phyloP scores from a whole-genome alignment of 2,888 invertebrate genomes.

The Bugulina stolonifera region DNA sequence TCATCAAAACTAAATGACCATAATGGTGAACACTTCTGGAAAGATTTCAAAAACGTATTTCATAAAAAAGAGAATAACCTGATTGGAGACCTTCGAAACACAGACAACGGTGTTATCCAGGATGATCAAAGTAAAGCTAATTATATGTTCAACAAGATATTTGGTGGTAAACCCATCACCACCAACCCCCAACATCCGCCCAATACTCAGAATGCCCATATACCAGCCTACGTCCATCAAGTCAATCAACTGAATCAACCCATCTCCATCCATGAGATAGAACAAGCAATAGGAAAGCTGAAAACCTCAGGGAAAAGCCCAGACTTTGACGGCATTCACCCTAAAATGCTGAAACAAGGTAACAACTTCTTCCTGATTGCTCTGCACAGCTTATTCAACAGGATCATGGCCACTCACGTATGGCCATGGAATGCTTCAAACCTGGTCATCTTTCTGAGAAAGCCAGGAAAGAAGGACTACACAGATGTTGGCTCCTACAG shows the following conservation, averaged over 20 bases:
- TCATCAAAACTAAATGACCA: slow-evolving; percentile 10
- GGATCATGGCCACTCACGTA: neutral
- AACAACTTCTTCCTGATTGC: slow-evolving; percentile 12
- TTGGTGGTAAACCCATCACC: neutral
- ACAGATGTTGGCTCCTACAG: slow-evolving; percentile 18
- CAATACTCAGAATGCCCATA: neutral
- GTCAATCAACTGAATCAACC: neutral
- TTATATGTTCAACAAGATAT: slow-evolving; percentile 20
- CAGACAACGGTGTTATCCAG: slow-evolving; percentile 5
- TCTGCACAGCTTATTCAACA: slow-evolving; percentile 15
- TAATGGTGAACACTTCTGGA: slow-evolving; percentile 9
- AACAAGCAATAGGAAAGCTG: neutral
- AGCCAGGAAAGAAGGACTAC: slow-evolving; percentile 5
- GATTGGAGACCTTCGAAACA: neutral
- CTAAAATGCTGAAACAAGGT: slow-evolving; percentile 10
- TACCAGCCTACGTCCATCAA: neutral
- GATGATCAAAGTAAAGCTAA: neutral
- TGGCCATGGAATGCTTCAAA: slow-evolving; percentile 21
- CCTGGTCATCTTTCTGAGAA: slow-evolving; percentile 19
- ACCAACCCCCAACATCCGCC: neutral
- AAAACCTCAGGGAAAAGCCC: slow-evolving; percentile 4
- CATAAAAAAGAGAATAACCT: slow-evolving; percentile 14
- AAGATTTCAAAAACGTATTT: neutral
- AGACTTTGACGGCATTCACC: slow-evolving; percentile 7
- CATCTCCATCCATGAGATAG: neutral